Base-by-base conservation (phyloP, 2,888 invertebrate species). In the Erynnis tages region DNA sequence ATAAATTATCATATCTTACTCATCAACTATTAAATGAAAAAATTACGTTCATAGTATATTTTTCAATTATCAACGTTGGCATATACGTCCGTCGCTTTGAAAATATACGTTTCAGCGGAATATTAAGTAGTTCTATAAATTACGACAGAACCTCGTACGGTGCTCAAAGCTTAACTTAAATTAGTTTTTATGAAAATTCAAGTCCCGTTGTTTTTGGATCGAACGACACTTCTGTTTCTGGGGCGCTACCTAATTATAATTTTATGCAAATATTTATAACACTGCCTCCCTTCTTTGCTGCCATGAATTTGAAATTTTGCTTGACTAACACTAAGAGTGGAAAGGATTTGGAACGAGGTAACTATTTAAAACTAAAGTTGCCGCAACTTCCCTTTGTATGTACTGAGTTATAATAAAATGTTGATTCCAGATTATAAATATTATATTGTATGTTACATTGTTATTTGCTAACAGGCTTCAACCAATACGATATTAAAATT, bases 221-320 rank as follows among this genome's bases (percentile, higher is more conserved):
- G 21, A 45, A 35, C 21, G 34, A 34, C 25, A n/a, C n/a, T n/a
- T n/a, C 16, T 3, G 43, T 5, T 44, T 32, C 30, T 13, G 34
- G 25, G 25, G 34, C 34, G 45, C 34, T 25, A 37, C 19, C 37
- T 46, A 46, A 37, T 46, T 46, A 46, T 37, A 37, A 37, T 46
- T 46, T 46, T 46, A 46, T 37, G 37, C 37, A 46, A 46, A 37
- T 46, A 46, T 46, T 37, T 37, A 46, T 37, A 23, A 37, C 23
- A 27, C 25, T 16, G 45, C 35, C 34, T 25, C 37, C 25, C 21
- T 44, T 32, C 46, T 27, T 25, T 46, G 17, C 16, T 37, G 44
- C 10, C 21, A 46, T 46, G 46, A 46, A 46, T 37, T 37, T 17
- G 1, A 46, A 35, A 46, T 46, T n/a, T 17, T 13, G 7, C 35